phyloP scores from a whole-genome alignment of 2,888 invertebrate genomes.

The Drosophila neoperkinsi region DNA sequence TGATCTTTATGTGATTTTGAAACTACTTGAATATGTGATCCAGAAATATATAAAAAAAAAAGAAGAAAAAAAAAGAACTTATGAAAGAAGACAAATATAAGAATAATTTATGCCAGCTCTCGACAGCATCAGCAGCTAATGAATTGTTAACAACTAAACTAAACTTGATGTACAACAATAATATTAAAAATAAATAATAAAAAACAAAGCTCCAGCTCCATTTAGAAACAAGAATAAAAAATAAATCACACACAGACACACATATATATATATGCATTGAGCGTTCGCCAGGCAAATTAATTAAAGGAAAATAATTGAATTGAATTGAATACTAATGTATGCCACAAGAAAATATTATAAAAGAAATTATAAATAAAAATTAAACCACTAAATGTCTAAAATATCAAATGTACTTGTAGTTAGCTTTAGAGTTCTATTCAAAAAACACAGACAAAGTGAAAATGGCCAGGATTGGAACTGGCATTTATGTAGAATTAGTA shows the following conservation, averaged over 20 bases:
- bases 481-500: conserved; percentile 68
- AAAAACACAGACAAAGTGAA: conserved; percentile 6
- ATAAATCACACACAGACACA: conserved; percentile 23
- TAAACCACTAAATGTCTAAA: conserved; percentile 66
- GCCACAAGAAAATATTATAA: conserved; percentile 25
- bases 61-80: conserved; percentile 27
- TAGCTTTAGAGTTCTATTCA: conserved; percentile 61
- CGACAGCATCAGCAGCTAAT: conserved; percentile 54
- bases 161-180: conserved; percentile 63
- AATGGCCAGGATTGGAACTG: conserved; percentile 46
- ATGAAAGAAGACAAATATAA: conserved; percentile 47
- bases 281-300: conserved; percentile 12
- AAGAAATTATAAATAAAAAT: background rate
- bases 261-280: conserved; percentile 25
- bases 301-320: conserved; percentile 7
- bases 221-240: conserved; percentile 58
- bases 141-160: conserved; percentile 60
- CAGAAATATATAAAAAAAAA: conserved; percentile 65
- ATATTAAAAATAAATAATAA: conserved; percentile 21
- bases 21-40: conserved; percentile 82
- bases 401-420: conserved; percentile 64
- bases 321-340: conserved; percentile 8
- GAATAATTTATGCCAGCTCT: conserved; percentile 58
- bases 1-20: conserved; percentile 81
- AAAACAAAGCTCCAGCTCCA: conserved; percentile 70